Conservation (phyloP, 2,888 invertebrate species). For the Tribolium freemani region DNA sequence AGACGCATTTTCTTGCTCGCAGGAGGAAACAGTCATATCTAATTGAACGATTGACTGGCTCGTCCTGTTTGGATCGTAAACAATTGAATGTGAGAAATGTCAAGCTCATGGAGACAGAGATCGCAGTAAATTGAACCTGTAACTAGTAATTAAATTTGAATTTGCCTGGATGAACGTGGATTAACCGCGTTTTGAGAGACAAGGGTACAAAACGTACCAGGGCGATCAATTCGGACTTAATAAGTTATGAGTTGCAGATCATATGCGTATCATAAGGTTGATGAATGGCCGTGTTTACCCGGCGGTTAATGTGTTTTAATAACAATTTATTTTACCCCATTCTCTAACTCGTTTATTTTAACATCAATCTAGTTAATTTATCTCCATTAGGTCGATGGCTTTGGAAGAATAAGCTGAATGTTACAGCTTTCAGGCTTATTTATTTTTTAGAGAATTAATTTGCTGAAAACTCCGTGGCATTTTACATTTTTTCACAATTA, state of each 20-base stretch:
- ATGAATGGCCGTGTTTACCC: conserved; percentile 25
- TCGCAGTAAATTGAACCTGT: conserved; percentile 19
- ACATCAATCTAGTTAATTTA: conserved; percentile 17
- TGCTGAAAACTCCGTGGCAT: neutral
- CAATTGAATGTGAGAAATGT: conserved; percentile 14
- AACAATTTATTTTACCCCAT: conserved; percentile 18
- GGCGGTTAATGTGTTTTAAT: conserved; percentile 19
- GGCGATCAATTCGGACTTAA: neutral
- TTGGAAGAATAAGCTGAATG: neutral
- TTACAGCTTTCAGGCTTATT: neutral
- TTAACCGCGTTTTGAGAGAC: neutral
- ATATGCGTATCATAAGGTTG: neutral
- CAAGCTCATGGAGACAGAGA: conserved; percentile 4
- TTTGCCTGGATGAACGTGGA: conserved; percentile 6
- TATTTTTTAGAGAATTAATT: neutral
- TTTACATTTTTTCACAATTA: neutral
- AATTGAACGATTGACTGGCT: conserved; percentile 11
- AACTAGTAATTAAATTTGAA: conserved; percentile 29
- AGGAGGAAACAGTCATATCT: neutral
- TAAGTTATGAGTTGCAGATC: too few relatives aligned
- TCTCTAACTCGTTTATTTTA: conserved; percentile 16
- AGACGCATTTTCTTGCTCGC: neutral
- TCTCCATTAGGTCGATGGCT: conserved; percentile 17
- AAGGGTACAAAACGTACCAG: neutral
- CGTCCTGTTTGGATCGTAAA: conserved; percentile 13